Evolutionary conservation across 2,888 invertebrate genomes (phyloP), one percentile per base, ranked within the genome.

Genomic region (Heterodera filipjevi): DNA sequence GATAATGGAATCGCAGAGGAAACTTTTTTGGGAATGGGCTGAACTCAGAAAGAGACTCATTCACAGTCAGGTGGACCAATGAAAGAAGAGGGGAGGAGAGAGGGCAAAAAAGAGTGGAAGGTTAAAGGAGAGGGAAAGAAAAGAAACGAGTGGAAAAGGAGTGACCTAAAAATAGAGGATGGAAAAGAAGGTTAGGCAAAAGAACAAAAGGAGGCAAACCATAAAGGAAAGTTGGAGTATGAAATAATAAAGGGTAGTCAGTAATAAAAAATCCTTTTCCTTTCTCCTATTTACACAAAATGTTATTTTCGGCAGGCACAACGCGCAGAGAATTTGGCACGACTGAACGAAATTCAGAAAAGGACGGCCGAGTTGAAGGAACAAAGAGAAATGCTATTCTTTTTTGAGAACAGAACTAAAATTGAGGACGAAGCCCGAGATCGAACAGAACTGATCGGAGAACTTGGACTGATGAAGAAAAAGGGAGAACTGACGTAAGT

Each of bases 261-360:
- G 16, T 53, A 59, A 59, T 10, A 8, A 22, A 10, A n/a, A 5
- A 53, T 53, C 8, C 6, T 19, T 3, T 49, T 49, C 49, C 49
- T 5, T n/a, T n/a, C n/a, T n/a, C n/a, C n/a, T n/a, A n/a, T n/a
- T n/a, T 53, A 53, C 53, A 53, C 19, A 22, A 53, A 59, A 86
- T 85, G 53, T 16, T 19, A 53, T 22, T 19, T 22, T 22, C 27
- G 10, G 12, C 85, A 88, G 80, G 86, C 88, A 2, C 82, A 88
- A 66, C 81, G 82, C 68, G 81, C 87, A 3, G 80, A 85, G n/a
- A 71, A 89, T 2, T 81, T 80, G 76, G 81, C 86, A 49, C 77
- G 83, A n/a, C 79, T 85, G 75, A 82, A 80, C 32, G 83, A 87
- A 78, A 85, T 88, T 74, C 81, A 80, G 19, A 77, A 82, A n/a